phyloP scores from a whole-genome alignment of 30 jellyfish, hydroid and myxozoan genomes.

The Turritopsis rubra region DNA sequence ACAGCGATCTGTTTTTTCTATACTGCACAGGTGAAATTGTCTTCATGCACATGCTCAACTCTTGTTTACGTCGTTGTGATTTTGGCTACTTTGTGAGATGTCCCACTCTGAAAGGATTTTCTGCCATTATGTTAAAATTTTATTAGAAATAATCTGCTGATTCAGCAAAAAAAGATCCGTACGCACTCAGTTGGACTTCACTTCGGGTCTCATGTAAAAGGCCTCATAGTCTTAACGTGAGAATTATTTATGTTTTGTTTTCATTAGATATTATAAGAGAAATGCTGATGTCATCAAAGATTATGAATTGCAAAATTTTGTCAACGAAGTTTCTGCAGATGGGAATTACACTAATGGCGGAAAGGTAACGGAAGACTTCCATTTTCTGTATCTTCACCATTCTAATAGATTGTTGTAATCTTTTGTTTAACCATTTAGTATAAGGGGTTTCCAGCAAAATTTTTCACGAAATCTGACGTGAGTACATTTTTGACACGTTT shows the following conservation, averaged over 20 bases:
- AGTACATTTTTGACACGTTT: conserved; percentile 40
- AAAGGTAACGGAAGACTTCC: conserved; percentile 46
- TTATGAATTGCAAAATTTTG: conserved; percentile 58
- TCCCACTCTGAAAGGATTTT: too few species aligned
- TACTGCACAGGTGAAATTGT: too few species aligned
- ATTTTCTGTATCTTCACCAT: too few species aligned
- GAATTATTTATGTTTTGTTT: background rate
- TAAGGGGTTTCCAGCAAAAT: conserved; percentile 57
- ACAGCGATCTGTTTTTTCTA: too few species aligned
- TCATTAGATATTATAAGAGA: conserved; percentile 32
- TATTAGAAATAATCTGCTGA: too few species aligned
- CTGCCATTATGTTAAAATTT: too few species aligned
- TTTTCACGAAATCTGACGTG: conserved; percentile 30
- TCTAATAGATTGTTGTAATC: background rate
- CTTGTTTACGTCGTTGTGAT: too few species aligned
- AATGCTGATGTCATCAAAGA: conserved; percentile 39
- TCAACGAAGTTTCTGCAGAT: conserved; percentile 57
- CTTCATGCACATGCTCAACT: too few species aligned
- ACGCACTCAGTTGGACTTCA: too few species aligned
- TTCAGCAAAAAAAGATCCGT: too few species aligned
- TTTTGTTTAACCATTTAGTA: conserved; percentile 31
- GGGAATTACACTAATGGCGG: conserved; percentile 60
- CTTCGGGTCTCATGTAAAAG: too few species aligned
- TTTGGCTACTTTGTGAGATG: too few species aligned
- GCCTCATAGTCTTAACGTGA: background rate